phyloP scores from a whole-genome alignment of 2,888 invertebrate genomes.

The Brassicogethes aeneus region DNA sequence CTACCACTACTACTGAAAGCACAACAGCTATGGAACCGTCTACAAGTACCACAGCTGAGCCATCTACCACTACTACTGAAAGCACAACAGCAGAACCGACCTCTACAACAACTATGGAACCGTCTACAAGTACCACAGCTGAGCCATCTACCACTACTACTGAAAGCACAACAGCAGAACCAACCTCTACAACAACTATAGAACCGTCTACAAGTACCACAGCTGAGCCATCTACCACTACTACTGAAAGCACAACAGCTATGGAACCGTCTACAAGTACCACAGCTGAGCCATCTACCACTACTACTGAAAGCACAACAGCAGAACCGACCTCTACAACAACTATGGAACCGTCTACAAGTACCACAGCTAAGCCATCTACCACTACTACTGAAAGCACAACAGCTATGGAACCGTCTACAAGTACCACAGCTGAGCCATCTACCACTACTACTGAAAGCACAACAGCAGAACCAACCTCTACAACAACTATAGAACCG shows the following conservation, averaged over 20 bases:
- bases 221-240: no score
- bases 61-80: neutral
- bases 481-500: neutral
- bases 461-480: no score
- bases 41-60: neutral
- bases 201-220: no score
- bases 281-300: neutral
- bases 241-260: neutral
- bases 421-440: neutral
- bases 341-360: neutral
- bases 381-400: neutral
- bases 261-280: neutral
- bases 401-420: neutral
- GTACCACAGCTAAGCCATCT: neutral
- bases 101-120: neutral
- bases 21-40: neutral
- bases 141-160: neutral
- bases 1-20: neutral
- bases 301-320: neutral
- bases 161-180: neutral
- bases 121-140: neutral
- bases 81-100: no score
- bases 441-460: neutral
- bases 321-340: neutral
- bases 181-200: neutral